Base-by-base conservation (phyloP, 2,797 vertebrate species). In the Oryzias dopingdopingensis region DNA sequence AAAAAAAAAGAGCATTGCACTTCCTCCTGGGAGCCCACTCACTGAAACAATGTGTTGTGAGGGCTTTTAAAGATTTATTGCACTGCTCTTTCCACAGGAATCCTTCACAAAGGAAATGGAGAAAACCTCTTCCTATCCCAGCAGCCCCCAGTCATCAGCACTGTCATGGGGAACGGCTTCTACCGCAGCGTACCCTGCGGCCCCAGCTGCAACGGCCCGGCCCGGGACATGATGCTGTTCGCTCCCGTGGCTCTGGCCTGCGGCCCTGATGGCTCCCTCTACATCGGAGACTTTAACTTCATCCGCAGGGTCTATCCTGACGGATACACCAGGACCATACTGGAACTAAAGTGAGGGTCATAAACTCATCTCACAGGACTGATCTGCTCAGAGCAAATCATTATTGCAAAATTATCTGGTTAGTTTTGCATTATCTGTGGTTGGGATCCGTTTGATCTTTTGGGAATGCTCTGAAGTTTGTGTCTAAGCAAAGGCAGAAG, bases 41-140 rank as follows among this genome's bases (percentile, higher is more conserved):
- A 20, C 20, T 22, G 42, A 46, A 16, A 46, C 53, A 63, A 48
- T 22, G 15, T 63, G 41, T 59, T 63, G 49, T 37, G 5, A 17
- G 4, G 8, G 41, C 23, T 56, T 62, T 62, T 16, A 52, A 50
- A 42, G 42, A 49, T 62, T 62, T 44, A 65, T 45, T 45, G 29
- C 29, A 0, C 59, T 62, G 18, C 40, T 69, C 16, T 57, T 59
- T 71, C 66, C 46, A 7, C 83, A 98, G 96, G 96, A 80, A 96
- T 98, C 65, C 90, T 98, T 50, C 96, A 98, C 87, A 98, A 98
- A 90, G 96, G 96, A 70, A 96, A 97, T 3, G 96, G 96, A 58
- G 96, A 98, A 81, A 98, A 97, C 62, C 82, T 97, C 78, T 98
- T 96, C 87, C 94, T 98, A 69, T 96, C 96, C 80, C 96, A 98